Conservation (phyloP, 2,888 invertebrate species). For the Ephialtes manifestator region DNA sequence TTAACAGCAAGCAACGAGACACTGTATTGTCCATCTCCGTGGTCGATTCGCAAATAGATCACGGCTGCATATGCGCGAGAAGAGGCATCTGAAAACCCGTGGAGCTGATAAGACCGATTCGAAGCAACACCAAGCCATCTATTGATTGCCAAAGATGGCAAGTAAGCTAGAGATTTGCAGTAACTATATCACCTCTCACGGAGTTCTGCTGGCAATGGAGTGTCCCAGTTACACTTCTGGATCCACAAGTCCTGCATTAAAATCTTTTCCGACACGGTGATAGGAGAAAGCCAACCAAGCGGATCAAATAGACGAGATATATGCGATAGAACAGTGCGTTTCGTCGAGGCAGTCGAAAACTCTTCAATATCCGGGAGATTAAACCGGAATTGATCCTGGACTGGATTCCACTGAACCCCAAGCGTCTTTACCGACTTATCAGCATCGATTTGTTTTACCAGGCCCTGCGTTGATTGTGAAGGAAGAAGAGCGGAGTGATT, state of each 20-base stretch:
- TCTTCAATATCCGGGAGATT: constrained; percentile 1
- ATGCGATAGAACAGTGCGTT: constrained; percentile 35
- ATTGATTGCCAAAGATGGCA: not conserved
- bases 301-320: constrained; percentile 64
- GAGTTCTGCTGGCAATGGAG: too few relatives aligned
- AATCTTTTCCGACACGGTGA: constrained; percentile 43
- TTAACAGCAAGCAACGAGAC: too few relatives aligned
- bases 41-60: too few relatives aligned
- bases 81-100: not conserved
- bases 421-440: not conserved
- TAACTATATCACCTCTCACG: too few relatives aligned
- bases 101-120: too few relatives aligned
- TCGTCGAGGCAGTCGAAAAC: constrained; percentile 7
- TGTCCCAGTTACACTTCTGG: too few relatives aligned
- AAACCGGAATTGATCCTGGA: not conserved
- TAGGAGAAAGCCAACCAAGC: constrained; percentile 59
- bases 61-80: not conserved
- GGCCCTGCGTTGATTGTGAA: too few relatives aligned
- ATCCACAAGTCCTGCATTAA: too few relatives aligned
- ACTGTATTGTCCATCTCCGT: too few relatives aligned
- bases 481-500: too few relatives aligned
- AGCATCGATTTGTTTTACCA: too few relatives aligned
- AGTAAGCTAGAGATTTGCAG: too few relatives aligned
- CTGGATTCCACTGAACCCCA: not conserved
- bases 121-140: not conserved